Conservation (phyloP, 2,113 vertebrate genomes). For the Acrocephalus arundinaceus region DNA sequence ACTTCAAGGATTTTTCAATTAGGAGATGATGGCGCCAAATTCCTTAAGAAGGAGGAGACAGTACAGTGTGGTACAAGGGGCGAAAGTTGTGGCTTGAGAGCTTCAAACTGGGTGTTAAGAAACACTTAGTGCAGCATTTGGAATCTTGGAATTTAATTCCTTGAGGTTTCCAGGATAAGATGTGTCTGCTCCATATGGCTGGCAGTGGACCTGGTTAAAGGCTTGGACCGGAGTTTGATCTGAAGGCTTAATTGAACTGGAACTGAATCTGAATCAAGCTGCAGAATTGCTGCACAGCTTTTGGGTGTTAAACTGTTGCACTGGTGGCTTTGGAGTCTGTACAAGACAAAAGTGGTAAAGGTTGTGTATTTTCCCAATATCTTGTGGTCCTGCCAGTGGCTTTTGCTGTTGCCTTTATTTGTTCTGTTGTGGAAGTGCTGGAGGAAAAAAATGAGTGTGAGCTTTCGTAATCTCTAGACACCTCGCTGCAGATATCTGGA, state of each 20-base stretch:
- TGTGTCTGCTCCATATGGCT: not conserved
- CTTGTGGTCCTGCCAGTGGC: not conserved
- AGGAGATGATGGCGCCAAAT: not conserved
- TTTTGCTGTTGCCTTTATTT: not conserved
- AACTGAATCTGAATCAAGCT: not conserved
- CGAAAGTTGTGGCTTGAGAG: not conserved
- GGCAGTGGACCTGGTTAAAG: not conserved
- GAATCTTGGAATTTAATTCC: not conserved
- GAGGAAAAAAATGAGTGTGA: not conserved
- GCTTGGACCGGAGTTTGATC: not conserved
- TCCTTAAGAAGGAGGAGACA: rapidly evolving
- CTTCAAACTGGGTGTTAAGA: not conserved
- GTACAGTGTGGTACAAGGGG: rapidly evolving
- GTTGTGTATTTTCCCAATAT: rapidly evolving
- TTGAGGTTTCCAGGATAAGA: not conserved
- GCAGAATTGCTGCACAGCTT: not conserved
- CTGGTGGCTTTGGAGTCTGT: not conserved
- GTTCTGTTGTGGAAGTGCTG: not conserved
- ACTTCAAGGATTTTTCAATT: not conserved
- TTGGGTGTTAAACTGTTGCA: not conserved
- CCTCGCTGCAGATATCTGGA: not conserved
- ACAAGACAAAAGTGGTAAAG: not conserved
- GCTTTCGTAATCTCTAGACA: not conserved
- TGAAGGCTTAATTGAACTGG: not conserved
- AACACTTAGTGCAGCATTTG: not conserved